Conservation (phyloP, 2,113 vertebrate genomes). For the Takifugu bimaculatus region DNA sequence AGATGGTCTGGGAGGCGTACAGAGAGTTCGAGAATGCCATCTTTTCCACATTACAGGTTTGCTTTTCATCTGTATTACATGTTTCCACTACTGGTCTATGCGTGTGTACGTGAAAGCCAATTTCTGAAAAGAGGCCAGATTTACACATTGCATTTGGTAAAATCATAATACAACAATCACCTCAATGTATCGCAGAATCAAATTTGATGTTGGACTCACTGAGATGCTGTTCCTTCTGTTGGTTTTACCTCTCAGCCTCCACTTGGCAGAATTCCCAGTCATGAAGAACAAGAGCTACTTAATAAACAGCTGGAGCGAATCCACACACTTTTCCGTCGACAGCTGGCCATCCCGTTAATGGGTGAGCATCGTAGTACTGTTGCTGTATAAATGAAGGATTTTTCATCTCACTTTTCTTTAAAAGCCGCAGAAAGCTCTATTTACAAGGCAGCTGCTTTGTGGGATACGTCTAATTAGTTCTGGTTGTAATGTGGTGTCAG, state of each 20-base stretch:
- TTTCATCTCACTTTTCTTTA: conserved; percentile 2
- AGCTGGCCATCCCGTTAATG: conserved; percentile 87
- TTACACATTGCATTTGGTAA: not conserved
- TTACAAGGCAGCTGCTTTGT: not conserved
- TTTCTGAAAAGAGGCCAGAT: not conserved
- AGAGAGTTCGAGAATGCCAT: conserved; percentile 95
- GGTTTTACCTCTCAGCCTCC: conserved; percentile 77
- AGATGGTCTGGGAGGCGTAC: conserved; percentile 90
- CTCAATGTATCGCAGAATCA: no score
- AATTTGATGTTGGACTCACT: not conserved
- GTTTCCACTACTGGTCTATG: not conserved
- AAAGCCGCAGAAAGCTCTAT: conserved; percentile 1
- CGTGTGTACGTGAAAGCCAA: no score
- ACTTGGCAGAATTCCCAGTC: conserved; percentile 80
- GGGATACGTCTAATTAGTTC: not conserved
- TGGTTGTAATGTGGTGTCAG: not conserved
- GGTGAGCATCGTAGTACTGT: conserved; percentile 74
- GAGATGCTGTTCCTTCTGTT: conserved; percentile 43
- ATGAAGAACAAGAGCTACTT: conserved; percentile 85
- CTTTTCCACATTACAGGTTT: conserved; percentile 88
- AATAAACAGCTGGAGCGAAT: conserved; percentile 86
- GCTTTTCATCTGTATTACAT: conserved; percentile 4
- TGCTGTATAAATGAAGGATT: conserved; percentile 22
- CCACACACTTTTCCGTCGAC: conserved; percentile 88
- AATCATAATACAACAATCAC: no score